A percentile compares a stretch with the other conserved stretches of the same genome.
Conservation (phyloP, 1,140 invertebrate genomes). For the Anoplophora glabripennis region DNA sequence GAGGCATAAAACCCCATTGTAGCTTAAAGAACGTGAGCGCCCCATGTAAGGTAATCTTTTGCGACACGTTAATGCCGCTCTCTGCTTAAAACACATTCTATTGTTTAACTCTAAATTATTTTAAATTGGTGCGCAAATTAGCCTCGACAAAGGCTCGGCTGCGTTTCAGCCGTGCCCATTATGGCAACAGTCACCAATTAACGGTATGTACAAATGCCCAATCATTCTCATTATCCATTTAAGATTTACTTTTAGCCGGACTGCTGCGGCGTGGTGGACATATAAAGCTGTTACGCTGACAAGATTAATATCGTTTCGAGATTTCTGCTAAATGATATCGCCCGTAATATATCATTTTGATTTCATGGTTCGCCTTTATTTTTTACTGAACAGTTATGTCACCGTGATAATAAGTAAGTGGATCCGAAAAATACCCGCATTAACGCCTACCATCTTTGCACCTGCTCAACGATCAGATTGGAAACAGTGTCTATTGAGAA, state of each 20-base stretch:
- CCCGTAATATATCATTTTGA: too few relatives aligned
- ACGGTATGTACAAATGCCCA: constrained; percentile 27
- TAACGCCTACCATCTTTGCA: too few relatives aligned
- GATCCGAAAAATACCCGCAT: too few relatives aligned
- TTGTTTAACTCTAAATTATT: constrained; percentile 26
- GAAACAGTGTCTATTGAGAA: too few relatives aligned
- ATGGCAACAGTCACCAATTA: constrained; percentile 32
- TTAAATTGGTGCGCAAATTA: constrained; percentile 35
- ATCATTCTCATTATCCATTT: constrained; percentile 20
- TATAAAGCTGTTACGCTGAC: neutral
- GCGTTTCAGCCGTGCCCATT: constrained; percentile 17
- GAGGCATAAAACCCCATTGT: too few relatives aligned
- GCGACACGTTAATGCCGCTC: neutral
- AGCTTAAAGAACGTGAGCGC: constrained; percentile 1
- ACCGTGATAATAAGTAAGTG: too few relatives aligned
- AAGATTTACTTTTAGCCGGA: constrained; percentile 20
- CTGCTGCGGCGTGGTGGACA: constrained; percentile 12
- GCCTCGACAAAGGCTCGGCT: constrained; percentile 24
- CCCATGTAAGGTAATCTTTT: constrained; percentile 11
- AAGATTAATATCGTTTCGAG: too few relatives aligned
- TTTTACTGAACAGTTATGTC: too few relatives aligned
- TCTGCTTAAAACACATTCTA: constrained; percentile 14
- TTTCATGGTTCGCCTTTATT: too few relatives aligned
- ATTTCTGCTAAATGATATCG: too few relatives aligned
- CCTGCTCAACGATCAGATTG: too few relatives aligned